Percentiles rank a stretch among this genome's conserved stretches.
phyloP scores from a whole-genome alignment of 1,140 invertebrate genomes.

The Wasmannia auropunctata region DNA sequence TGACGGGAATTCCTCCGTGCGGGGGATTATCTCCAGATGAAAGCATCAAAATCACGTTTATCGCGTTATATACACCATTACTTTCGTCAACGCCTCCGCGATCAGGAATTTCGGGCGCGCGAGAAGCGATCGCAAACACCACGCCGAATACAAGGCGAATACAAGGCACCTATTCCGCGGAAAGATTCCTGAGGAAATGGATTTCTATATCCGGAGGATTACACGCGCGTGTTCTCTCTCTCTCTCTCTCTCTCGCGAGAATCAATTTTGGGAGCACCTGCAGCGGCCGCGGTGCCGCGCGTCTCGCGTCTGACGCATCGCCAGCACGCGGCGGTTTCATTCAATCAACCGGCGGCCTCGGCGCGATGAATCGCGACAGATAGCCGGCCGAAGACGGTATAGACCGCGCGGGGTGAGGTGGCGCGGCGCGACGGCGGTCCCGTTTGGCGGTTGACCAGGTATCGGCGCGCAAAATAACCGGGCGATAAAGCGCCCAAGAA shows the following conservation, averaged over 20 bases:
- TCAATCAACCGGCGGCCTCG: background rate
- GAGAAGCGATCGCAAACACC: background rate
- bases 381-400: background rate
- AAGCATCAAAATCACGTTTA: background rate
- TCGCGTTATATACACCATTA: background rate
- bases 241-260: no score
- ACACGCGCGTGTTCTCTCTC: background rate
- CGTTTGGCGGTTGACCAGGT: slow-evolving; percentile 61
- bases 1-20: background rate
- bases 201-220: slow-evolving; percentile 35
- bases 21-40: background rate
- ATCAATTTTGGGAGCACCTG: slow-evolving; percentile 3
- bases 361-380: slow-evolving; percentile 39
- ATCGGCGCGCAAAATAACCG: slow-evolving; percentile 63
- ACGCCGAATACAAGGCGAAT: background rate
- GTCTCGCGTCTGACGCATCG: no score
- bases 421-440: background rate
- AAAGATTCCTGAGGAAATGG: slow-evolving; percentile 6
- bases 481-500: slow-evolving; percentile 52
- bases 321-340: slow-evolving; percentile 5
- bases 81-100: background rate
- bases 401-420: background rate
- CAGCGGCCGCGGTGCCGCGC: no score
- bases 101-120: background rate
- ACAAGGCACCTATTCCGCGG: background rate